Evolutionary conservation across 1,140 invertebrate genomes (phyloP).

Genomic region (Drosophila nasuta): DNA sequence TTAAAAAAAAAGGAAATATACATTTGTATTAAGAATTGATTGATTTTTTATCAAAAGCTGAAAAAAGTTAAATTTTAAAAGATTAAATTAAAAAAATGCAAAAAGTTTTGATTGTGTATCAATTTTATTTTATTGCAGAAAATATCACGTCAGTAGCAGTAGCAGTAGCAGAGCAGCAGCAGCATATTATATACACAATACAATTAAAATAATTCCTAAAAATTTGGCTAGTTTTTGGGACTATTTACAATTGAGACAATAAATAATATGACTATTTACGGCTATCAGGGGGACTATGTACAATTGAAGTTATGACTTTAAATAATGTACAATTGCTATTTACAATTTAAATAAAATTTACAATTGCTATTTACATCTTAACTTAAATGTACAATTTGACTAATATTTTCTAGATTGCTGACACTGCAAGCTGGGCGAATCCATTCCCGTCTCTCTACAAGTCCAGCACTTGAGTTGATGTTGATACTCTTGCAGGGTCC

Average conservation of each 20-base stretch:
- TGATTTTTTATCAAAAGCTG: no score
- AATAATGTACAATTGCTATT: conserved; percentile 39
- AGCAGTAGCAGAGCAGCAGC: no score
- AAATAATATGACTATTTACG: conserved; percentile 39
- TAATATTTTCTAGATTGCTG: conserved; percentile 45
- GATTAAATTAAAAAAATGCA: neutral
- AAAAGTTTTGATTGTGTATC: conserved; percentile 21
- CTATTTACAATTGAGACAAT: conserved; percentile 48
- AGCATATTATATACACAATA: conserved; percentile 63
- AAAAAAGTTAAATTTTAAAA: no score
- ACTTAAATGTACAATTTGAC: conserved; percentile 23
- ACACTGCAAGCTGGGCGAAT: conserved; percentile 38
- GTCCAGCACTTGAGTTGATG: neutral
- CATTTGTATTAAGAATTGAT: no score
- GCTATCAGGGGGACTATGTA: conserved; percentile 12
- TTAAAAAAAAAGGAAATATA: no score
- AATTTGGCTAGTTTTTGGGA: conserved; percentile 17
- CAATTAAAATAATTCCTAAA: conserved; percentile 16
- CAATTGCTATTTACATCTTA: conserved; percentile 29
- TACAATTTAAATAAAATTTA: conserved; percentile 27
- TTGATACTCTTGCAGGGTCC: conserved; percentile 1
- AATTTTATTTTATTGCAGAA: conserved; percentile 69
- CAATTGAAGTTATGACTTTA: neutral
- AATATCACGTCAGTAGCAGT: conserved; percentile 53
- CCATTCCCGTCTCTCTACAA: neutral